Evolutionary conservation across 2,888 invertebrate genomes (phyloP).

Genomic region (Clistopyga incitator): DNA sequence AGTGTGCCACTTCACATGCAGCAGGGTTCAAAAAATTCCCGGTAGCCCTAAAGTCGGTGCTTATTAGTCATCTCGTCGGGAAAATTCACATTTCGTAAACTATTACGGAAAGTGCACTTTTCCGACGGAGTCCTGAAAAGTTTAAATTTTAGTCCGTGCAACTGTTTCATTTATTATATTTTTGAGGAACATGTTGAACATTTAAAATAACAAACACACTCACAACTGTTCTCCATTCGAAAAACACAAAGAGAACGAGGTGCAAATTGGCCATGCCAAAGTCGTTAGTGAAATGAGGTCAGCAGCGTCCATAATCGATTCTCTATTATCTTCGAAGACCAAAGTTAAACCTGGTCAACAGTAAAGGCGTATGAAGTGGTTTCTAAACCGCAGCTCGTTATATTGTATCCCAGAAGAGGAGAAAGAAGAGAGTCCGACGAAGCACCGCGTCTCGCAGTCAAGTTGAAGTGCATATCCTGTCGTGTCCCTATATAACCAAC

Average conservation of each 20-base stretch:
- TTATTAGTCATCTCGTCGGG: too few species aligned
- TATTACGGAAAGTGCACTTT: too few species aligned
- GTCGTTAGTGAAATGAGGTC: background rate
- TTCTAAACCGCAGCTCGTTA: conserved; percentile 37
- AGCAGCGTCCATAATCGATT: background rate
- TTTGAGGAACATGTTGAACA: too few species aligned
- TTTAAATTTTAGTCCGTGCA: too few species aligned
- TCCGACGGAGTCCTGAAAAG: too few species aligned
- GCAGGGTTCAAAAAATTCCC: background rate
- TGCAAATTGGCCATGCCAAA: background rate
- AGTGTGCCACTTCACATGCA: background rate
- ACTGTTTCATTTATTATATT: too few species aligned
- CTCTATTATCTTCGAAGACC: background rate
- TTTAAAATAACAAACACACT: background rate
- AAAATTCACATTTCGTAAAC: too few species aligned
- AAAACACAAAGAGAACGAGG: background rate
- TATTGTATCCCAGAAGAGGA: background rate
- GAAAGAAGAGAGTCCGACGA: background rate
- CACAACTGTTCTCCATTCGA: background rate
- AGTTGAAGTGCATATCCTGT: conserved; percentile 64
- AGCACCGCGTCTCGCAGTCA: conserved; percentile 33
- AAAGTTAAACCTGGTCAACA: conserved; percentile 6
- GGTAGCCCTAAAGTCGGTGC: background rate
- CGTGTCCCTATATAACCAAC: conserved; percentile 39
- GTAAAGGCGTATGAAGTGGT: conserved; percentile 12